Conservation (phyloP, 2,888 invertebrate species). For the Eupithecia insigniata region DNA sequence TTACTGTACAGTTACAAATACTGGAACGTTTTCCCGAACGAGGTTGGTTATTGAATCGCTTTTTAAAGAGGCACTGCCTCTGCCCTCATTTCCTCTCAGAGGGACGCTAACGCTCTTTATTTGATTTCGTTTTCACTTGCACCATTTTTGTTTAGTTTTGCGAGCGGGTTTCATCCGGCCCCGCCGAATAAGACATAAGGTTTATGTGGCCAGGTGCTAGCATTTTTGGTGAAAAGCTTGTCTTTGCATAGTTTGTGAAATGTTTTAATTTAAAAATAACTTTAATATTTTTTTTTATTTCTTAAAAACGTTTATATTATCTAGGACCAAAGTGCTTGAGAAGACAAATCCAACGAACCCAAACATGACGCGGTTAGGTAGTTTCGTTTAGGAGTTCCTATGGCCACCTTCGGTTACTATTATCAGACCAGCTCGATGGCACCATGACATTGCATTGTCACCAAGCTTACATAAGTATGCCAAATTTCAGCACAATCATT, state of each 20-base stretch:
- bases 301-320: no score
- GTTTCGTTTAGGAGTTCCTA: no score
- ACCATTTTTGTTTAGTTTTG: constrained; percentile 14
- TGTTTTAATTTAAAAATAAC: no score
- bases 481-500: no score
- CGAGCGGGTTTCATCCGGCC: neutral
- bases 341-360: no score
- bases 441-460: no score
- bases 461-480: no score
- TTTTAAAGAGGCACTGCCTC: constrained; percentile 35
- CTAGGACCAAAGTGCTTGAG: no score
- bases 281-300: no score
- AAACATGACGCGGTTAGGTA: no score
- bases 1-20: constrained; percentile 30
- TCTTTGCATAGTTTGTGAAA: neutral
- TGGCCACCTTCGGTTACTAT: no score
- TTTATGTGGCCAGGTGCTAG: neutral
- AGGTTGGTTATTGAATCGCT: constrained; percentile 40
- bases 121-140: constrained; percentile 25
- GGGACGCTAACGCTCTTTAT: constrained; percentile 14
- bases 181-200: neutral
- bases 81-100: constrained; percentile 35
- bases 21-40: constrained; percentile 32
- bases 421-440: no score
- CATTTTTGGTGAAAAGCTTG: neutral